Conservation (phyloP, 1,140 invertebrate genomes). For the Meteorus sp. region DNA sequence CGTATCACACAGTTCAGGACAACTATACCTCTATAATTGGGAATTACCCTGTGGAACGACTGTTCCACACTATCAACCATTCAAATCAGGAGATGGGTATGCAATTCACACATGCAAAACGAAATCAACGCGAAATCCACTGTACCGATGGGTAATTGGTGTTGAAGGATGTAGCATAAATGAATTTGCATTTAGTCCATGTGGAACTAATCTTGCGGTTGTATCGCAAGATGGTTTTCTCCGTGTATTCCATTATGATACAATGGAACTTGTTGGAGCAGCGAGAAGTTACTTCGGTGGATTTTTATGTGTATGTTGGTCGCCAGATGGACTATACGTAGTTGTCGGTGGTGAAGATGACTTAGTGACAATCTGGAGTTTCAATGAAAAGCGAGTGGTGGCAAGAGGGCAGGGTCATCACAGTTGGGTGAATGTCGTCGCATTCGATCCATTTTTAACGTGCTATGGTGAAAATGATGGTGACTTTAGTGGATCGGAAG, state of each 20-base stretch:
- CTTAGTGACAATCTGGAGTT: constrained; percentile 96
- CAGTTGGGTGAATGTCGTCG: constrained; percentile 96
- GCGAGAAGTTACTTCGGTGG: constrained; percentile 97
- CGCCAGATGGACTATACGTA: constrained; percentile 92
- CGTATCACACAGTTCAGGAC: constrained; percentile 93
- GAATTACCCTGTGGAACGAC: constrained; percentile 85
- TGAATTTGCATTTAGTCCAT: constrained; percentile 97
- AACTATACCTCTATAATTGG: constrained; percentile 97
- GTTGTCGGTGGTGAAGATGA: constrained; percentile 99
- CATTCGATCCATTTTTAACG: constrained; percentile 92
- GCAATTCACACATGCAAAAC: constrained; percentile 95
- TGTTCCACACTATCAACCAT: constrained; percentile 88
- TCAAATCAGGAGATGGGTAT: constrained; percentile 94
- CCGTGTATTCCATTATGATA: constrained; percentile 95
- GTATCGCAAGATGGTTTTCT: constrained; percentile 96
- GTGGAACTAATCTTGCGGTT: constrained; percentile 87
- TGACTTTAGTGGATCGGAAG: constrained; percentile 65
- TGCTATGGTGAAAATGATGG: constrained; percentile 64
- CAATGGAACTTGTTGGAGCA: constrained; percentile 90
- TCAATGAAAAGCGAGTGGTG: constrained; percentile 89
- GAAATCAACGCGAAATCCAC: constrained; percentile 93
- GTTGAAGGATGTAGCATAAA: constrained; percentile 87
- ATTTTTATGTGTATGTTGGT: constrained; percentile 95
- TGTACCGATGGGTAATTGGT: constrained; percentile 87
- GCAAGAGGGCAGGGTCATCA: constrained; percentile 92